Base-by-base conservation (phyloP, 2,113 vertebrate species). In the Pollachius pollachius region DNA sequence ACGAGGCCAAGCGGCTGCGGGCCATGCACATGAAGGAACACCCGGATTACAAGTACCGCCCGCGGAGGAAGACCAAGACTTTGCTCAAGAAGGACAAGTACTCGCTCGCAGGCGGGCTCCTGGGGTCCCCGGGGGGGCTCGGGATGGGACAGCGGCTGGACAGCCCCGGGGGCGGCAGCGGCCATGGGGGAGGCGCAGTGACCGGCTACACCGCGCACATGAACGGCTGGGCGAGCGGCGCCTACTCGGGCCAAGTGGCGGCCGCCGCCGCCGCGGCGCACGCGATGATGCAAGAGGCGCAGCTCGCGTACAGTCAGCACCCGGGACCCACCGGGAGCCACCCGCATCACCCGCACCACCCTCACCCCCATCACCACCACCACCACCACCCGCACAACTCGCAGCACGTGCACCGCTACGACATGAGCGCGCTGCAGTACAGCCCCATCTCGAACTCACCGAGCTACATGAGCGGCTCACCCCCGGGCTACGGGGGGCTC, bases 1-100 rank as follows among this genome's bases (percentile, higher is more conserved):
- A 99, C 87, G 97, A 99, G 89, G 97, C 97, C 65, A 99, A 99
- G 89, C 90, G 97, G 70, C 93, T 99, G 76, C 94, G 97, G 74
- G 96, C 97, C 76, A 93, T 98, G 93, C 97, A 99, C 93, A 98
- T 98, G 96, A 99, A 99, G 88, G 97, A 99, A 83, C 95, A 99
- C 86, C 97, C 97, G 95, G 97, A 98, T 94, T 98, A 99, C 90
- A 98, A 98, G 93, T 98, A 99, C 91, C 94, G 96, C 84, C 97
- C 97, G 21, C 92, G 97, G 84, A 89, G 97, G 71, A 98, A 99
- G 94, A 98, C 96, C 91, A 97, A 97, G 91, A 98, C 96, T 1
- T 89, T 98, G 80, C 95, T 99, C 58, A 98, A 98, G 87, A 99
- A 98, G 90, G 96, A 99, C 96, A 98, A 97, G 86, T 99, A 97